Percentiles rank a stretch among this genome's conserved stretches.
Evolutionary conservation across 2,797 vertebrate genomes (phyloP).

Genomic region (Acropternis orthonyx): DNA sequence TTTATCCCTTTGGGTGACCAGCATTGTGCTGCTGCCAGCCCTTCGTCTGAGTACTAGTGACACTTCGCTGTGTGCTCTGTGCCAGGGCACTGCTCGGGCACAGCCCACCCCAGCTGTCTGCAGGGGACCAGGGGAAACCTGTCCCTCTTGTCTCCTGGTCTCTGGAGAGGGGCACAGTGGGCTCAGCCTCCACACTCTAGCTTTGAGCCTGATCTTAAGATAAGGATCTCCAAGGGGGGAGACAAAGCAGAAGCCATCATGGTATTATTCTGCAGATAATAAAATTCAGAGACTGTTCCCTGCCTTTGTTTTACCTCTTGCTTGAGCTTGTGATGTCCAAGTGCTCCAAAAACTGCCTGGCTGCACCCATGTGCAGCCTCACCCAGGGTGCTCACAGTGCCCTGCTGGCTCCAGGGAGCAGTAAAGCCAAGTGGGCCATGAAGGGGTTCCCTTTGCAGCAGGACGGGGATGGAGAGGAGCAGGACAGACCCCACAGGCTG

Average conservation of each 20-base stretch:
- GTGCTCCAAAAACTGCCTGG: background rate
- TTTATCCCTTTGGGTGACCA: background rate
- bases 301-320: background rate
- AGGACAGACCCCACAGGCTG: fast-evolving
- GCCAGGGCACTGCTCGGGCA: background rate
- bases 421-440: fast-evolving
- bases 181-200: background rate
- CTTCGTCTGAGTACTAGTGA: background rate
- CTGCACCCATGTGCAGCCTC: fast-evolving
- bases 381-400: fast-evolving
- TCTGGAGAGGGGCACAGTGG: background rate
- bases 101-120: background rate
- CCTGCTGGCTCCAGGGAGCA: fast-evolving
- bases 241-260: fast-evolving
- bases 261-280: background rate
- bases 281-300: background rate
- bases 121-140: fast-evolving
- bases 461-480: background rate
- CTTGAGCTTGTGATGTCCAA: background rate
- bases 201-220: background rate
- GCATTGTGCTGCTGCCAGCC: background rate
- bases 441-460: background rate
- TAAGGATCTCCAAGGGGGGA: background rate
- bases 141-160: background rate
- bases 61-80: fast-evolving